Base-by-base conservation (phyloP, 2,888 invertebrate species). In the Drosophila neotestacea region DNA sequence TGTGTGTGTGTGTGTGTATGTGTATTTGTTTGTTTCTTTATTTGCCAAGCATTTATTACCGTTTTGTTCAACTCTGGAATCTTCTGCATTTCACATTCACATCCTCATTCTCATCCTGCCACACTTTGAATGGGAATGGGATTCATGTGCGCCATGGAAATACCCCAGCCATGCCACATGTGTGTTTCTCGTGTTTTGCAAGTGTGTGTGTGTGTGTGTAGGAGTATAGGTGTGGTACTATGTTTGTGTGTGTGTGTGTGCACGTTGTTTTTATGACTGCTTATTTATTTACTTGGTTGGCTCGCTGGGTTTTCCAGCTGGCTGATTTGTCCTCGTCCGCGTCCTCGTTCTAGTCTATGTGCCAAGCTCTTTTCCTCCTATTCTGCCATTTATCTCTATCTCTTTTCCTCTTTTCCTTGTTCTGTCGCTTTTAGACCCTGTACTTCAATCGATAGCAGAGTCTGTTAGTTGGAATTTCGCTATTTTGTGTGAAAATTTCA, bases 211-310 rank as follows among this genome's bases (percentile, higher is more conserved):
- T 50, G 32, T 50, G 42, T 27, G 9, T 59, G 16, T 59, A 6
- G 47, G 22, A 44, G 30, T 13, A 44, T 50, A 30, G 44, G 6
- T 30, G 28, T 46, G 36, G 51, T 36, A 46, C 28, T 58, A 42
- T 47, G n/a, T n/a, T n/a, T n/a, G 42, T 62, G 50, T 13, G 38
- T 48, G 52, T 68, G 48, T 61, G 61, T 54, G 50, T 51, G 36
- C 6, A 30, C 46, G 70, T 73, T 75, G 87, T 71, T 88, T 84
- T 88, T 84, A 88, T 88, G 86, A 83, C 89, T 86, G 89, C 81
- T 84, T 84, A 85, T 88, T 84, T 84, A 84, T 88, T 88, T 84
- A 86, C 77, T 87, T 75, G 85, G 78, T 52, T 71, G 84, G 73
- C 68, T 89, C 69, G 78, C 71, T 86, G 83, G 83, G 80, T 84